Percentiles rank a stretch among this genome's conserved stretches.
These are phyloP conservation scores for Tiliacea aurago DNA, from an alignment of 2,888 invertebrate genomes.

Conservation along the genomic window DNA sequence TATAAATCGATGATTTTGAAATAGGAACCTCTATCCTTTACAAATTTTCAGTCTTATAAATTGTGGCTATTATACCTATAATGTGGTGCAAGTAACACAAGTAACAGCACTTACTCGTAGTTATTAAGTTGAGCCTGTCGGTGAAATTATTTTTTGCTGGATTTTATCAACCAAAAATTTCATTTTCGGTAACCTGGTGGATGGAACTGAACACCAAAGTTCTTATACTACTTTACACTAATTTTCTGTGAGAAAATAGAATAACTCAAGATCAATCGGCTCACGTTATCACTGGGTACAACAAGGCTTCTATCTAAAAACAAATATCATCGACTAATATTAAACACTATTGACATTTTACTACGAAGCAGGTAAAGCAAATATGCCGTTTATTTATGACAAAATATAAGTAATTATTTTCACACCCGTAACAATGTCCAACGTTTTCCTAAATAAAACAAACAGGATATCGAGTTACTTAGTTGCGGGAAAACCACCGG, in stretches of 20 bases:
- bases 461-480: conserved; percentile 12
- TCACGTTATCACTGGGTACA: neutral
- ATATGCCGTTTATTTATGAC: no score
- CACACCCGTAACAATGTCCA: neutral
- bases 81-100: no score
- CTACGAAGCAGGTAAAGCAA: no score
- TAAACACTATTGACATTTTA: neutral
- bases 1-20: neutral
- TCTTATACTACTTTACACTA: neutral
- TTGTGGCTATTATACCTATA: neutral
- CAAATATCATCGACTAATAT: neutral
- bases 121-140: no score
- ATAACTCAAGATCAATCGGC: neutral
- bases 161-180: no score
- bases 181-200: neutral
- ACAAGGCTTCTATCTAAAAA: neutral
- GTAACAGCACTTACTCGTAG: no score
- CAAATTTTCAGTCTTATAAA: neutral
- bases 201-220: neutral
- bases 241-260: neutral
- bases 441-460: conserved; percentile 17
- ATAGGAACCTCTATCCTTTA: neutral
- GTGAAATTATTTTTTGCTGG: no score
- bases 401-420: neutral
- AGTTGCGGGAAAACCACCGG: neutral